Evolutionary conservation across 2,888 invertebrate genomes (phyloP).

Genomic region (Abscondita cerata): DNA sequence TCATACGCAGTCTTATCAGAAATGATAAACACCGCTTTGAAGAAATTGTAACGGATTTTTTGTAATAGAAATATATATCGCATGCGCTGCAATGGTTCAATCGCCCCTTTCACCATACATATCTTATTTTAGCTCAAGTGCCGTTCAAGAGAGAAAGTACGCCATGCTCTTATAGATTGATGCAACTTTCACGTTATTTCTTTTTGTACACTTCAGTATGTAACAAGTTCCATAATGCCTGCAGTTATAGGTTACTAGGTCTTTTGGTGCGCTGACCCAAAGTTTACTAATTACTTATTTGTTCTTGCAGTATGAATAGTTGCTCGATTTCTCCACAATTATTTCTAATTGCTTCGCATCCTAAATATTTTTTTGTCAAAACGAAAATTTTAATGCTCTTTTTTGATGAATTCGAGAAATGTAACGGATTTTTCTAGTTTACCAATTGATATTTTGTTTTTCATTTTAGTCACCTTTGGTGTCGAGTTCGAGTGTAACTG

Average conservation of each 20-base stretch:
- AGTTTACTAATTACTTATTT: background rate
- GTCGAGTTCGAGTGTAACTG: too few species aligned
- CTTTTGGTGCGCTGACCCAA: slow-evolving; percentile 1
- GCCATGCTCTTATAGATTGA: slow-evolving; percentile 13
- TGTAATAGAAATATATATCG: slow-evolving; percentile 26
- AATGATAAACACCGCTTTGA: slow-evolving; percentile 17
- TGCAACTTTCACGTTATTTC: slow-evolving; percentile 30
- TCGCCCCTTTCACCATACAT: slow-evolving; percentile 26
- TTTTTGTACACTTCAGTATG: slow-evolving; percentile 17
- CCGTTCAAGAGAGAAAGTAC: slow-evolving; percentile 21
- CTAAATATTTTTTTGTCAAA: too few species aligned
- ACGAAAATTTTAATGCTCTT: too few species aligned
- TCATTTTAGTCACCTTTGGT: too few species aligned
- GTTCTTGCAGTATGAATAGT: slow-evolving; percentile 16
- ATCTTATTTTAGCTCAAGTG: slow-evolving; percentile 21
- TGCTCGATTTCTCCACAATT: slow-evolving; percentile 21
- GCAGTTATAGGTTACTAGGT: slow-evolving; percentile 31
- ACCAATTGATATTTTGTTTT: too few species aligned
- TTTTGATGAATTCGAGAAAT: too few species aligned
- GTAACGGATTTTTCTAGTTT: too few species aligned
- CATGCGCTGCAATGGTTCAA: slow-evolving; percentile 38
- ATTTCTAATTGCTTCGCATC: too few species aligned
- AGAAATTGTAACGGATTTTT: slow-evolving; percentile 31
- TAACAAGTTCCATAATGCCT: slow-evolving; percentile 29
- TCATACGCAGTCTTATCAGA: slow-evolving; percentile 24